Evolutionary conservation across 2,797 vertebrate genomes (phyloP).

Genomic region (Naso thynnoides): DNA sequence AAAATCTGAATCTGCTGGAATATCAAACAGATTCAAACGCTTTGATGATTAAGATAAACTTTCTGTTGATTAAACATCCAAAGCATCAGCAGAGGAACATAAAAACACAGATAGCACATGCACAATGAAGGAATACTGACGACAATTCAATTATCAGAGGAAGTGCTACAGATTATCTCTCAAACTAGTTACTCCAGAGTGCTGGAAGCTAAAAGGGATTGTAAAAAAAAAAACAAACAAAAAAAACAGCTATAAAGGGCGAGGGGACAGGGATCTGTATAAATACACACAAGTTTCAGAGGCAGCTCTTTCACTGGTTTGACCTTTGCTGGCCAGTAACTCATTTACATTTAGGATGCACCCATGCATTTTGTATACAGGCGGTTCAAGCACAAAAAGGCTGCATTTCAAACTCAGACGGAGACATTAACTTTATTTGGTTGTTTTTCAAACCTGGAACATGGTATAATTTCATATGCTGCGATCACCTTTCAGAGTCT

Average conservation of each 20-base stretch:
- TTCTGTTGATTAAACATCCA: slow-evolving; percentile 13
- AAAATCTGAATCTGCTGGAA: neutral
- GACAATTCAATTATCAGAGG: slow-evolving; percentile 15
- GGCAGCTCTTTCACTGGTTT: neutral
- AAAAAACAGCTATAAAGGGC: slow-evolving; percentile 40
- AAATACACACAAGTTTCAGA: neutral
- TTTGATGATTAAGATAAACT: neutral
- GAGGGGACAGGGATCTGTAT: slow-evolving; percentile 14
- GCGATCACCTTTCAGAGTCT: slow-evolving; percentile 18
- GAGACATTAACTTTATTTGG: neutral
- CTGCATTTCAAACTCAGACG: slow-evolving; percentile 57
- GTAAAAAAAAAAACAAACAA: slow-evolving; percentile 25
- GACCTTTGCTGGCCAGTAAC: slow-evolving; percentile 25
- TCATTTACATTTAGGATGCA: slow-evolving; percentile 60
- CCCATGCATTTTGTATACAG: slow-evolving; percentile 56
- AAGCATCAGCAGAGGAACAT: slow-evolving; percentile 1
- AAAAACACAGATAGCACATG: neutral
- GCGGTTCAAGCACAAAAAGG: slow-evolving; percentile 45
- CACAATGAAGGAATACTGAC: neutral
- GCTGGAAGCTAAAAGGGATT: slow-evolving; percentile 48
- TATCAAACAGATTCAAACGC: neutral
- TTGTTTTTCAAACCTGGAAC: neutral
- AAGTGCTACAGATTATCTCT: slow-evolving; percentile 52
- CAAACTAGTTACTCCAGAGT: slow-evolving; percentile 14
- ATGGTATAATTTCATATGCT: neutral